phyloP scores from a whole-genome alignment of 2,113 vertebrate genomes.

The Coryphaenoides rupestris region DNA sequence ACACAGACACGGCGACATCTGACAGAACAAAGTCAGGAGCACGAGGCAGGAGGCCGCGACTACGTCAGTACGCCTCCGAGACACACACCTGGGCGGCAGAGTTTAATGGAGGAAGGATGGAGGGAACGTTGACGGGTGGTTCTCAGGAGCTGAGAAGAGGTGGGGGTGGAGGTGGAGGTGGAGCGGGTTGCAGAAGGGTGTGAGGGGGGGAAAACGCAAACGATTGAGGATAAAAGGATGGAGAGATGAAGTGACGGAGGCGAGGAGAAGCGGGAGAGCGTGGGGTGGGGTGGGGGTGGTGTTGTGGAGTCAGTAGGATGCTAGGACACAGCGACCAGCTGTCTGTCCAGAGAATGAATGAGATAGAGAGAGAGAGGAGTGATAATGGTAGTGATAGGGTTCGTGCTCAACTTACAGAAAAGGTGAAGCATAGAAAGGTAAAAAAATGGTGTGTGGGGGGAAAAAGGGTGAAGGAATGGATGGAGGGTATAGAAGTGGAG shows the following conservation, averaged over 20 bases:
- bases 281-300: slow-evolving; percentile 18
- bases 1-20: too few relatives aligned
- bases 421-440: background rate
- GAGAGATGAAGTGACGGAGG: slow-evolving; percentile 19
- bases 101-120: background rate
- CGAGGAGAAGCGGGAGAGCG: slow-evolving; percentile 10
- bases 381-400: background rate
- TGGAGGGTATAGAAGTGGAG: slow-evolving; percentile 33
- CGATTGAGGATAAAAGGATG: slow-evolving; percentile 25
- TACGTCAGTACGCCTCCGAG: too few relatives aligned
- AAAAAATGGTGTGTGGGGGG: slow-evolving; percentile 28
- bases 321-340: slow-evolving; percentile 5
- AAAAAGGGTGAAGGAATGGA: slow-evolving; percentile 41
- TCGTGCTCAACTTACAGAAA: background rate
- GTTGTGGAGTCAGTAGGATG: slow-evolving; percentile 16
- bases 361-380: background rate
- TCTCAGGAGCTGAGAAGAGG: background rate
- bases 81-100: too few relatives aligned
- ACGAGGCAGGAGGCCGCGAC: too few relatives aligned
- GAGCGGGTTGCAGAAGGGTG: slow-evolving; percentile 27
- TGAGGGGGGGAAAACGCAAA: slow-evolving; percentile 5
- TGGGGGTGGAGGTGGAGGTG: background rate
- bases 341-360: slow-evolving; percentile 24
- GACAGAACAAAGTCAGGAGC: too few relatives aligned
- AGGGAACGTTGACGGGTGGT: background rate